Base-by-base conservation (phyloP, 2,888 invertebrate genomes). In the Drosophila prolongata region DNA sequence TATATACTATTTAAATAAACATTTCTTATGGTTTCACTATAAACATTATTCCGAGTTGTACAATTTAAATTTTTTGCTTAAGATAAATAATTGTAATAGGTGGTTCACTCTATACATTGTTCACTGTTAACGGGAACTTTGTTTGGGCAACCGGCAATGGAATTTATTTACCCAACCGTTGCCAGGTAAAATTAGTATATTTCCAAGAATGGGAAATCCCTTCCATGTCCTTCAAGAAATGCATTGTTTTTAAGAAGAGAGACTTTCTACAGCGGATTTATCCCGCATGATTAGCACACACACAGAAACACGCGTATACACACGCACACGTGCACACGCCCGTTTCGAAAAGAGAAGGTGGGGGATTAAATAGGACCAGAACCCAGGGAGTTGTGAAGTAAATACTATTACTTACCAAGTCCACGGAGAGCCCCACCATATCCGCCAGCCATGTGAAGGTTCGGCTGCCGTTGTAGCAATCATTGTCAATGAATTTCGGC, bases 361-460 rank as follows among this genome's bases (percentile, higher is more conserved):
- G 6, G 42, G 30, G 8, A 30, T 30, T 30, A 30, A 30, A 30
- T 8, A 30, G 30, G 8, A 30, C 30, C 30, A 30, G 30, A 35
- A 35, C 13, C 27, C 16, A 35, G 14, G 35, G 8, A 35, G 13
- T 47, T 19, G 9, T 19, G 2, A 11, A 14, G 30, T 16, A 40
- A 34, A 42, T 24, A 30, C 13, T 24, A 80, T 16, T 9, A 93
- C 94, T 95, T 93, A 96, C 96, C 94, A 96, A 94, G 93, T 97
- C 97, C 88, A 97, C 94, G 56, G 96, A 95, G 78, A 97, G 93
- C 73, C 96, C 96, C 79, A 95, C 92, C 89, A 93, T 93, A 81
- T 94, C 94, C 37, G 96, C 94, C 69, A 97, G 89, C 93, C 95
- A 95, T 71, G 93, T 90, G 91, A 97, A 96, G 68, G 95, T 91